These are phyloP conservation scores for Brachirus orientalis DNA, from an alignment of 2,113 vertebrate genomes.

Conservation along the genomic window DNA sequence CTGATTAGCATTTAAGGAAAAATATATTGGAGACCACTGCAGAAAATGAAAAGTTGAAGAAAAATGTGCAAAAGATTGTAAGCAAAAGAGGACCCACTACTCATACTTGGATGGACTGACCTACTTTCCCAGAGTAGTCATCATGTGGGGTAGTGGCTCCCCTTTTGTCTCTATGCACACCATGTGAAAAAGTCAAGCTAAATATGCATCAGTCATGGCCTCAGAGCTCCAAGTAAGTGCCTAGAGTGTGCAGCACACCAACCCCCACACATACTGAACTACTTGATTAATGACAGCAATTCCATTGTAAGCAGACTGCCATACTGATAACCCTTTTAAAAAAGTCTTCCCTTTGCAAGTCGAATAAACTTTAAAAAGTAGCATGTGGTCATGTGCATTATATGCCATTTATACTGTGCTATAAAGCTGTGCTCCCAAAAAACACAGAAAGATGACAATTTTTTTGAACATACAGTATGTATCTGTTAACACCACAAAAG, in stretches of 20 bases:
- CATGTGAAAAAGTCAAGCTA: constrained; percentile 50
- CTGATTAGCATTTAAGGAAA: constrained; percentile 3
- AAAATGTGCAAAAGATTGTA: not conserved
- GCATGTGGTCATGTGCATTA: too few species aligned
- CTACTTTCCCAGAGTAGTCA: constrained; percentile 53
- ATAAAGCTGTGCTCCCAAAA: too few species aligned
- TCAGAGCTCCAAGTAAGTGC: not conserved
- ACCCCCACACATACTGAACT: constrained; percentile 19
- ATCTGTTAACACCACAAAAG: too few species aligned
- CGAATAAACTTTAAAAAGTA: too few species aligned
- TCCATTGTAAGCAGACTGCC: not conserved
- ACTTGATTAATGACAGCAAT: constrained; percentile 4
- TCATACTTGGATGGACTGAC: constrained; percentile 39
- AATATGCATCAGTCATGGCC: constrained; percentile 19
- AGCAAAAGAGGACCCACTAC: too few species aligned
- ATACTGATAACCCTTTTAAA: not conserved
- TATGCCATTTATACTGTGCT: too few species aligned
- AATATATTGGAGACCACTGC: not conserved
- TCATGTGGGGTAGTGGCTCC: constrained; percentile 25
- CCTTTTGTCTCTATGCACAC: constrained; percentile 26
- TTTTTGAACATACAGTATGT: too few species aligned
- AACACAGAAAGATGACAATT: too few species aligned
- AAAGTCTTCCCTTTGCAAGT: not conserved
- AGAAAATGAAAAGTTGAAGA: constrained; percentile 7
- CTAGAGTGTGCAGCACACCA: not conserved